Percentiles rank a stretch among this genome's conserved stretches.
Evolutionary conservation across 2,113 vertebrate genomes (phyloP).

Genomic region (Anolis carolinensis): DNA sequence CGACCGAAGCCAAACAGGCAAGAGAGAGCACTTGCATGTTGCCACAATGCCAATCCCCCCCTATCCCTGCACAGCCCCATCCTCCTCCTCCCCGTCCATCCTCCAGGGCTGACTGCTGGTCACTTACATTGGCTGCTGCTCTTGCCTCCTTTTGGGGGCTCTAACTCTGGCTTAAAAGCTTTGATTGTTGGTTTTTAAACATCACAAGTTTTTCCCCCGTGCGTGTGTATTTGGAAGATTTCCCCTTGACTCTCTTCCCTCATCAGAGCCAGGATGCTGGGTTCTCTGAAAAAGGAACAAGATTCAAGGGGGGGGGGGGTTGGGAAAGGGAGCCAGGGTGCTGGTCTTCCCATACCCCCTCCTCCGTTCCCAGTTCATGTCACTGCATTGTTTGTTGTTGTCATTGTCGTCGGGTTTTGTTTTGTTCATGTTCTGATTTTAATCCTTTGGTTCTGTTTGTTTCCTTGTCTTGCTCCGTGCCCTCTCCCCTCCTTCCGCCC

Average conservation of each 20-base stretch:
- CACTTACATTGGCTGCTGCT: conserved; percentile 12
- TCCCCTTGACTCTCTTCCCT: not conserved
- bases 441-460: conserved; percentile 18
- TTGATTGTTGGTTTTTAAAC: not conserved
- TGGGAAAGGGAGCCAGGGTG: not conserved
- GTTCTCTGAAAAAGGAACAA: not conserved
- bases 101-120: conserved; percentile 16
- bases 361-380: not conserved
- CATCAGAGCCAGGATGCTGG: not conserved
- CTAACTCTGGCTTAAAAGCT: conserved; percentile 1
- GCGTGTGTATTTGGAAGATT: too few relatives aligned
- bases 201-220: too few relatives aligned
- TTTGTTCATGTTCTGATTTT: not conserved
- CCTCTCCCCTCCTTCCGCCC: conserved; percentile 32
- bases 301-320: not conserved
- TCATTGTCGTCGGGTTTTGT: not conserved
- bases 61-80: not conserved
- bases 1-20: conserved; percentile 40
- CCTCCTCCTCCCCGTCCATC: not conserved
- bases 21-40: conserved; percentile 32
- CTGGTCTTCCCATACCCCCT: not conserved
- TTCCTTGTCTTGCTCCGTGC: conserved; percentile 51
- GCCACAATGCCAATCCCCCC: not conserved
- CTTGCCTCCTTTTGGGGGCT: not conserved
- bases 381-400: not conserved